Percentiles rank a stretch among this genome's conserved stretches.
Conservation (phyloP, 2,888 invertebrate species). For the Hermaeophaga mercurialis region DNA sequence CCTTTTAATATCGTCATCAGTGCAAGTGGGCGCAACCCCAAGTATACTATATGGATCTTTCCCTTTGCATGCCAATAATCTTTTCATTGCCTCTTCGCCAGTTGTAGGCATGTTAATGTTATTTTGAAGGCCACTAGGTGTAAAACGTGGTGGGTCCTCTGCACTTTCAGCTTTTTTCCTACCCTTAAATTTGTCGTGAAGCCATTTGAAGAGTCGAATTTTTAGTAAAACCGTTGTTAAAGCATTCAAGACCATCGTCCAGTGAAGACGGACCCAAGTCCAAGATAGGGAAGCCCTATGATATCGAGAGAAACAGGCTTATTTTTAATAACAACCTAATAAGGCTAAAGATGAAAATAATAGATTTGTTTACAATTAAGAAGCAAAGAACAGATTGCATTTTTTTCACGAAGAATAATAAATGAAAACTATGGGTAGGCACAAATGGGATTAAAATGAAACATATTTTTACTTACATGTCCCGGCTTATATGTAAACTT, state of each 20-base stretch:
- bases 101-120: slow-evolving; percentile 86
- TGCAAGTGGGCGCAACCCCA: slow-evolving; percentile 82
- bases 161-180: slow-evolving; percentile 49
- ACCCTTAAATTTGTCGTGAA: slow-evolving; percentile 53
- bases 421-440: no score
- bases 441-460: no score
- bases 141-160: slow-evolving; percentile 57
- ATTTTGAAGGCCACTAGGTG: slow-evolving; percentile 64
- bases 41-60: slow-evolving; percentile 88
- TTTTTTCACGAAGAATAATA: no score
- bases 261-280: slow-evolving; percentile 49
- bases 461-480: slow-evolving; percentile 65
- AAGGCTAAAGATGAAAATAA: no score
- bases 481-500: slow-evolving; percentile 73
- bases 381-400: no score
- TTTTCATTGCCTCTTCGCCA: slow-evolving; percentile 93
- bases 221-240: slow-evolving; percentile 46
- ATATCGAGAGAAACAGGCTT: no score
- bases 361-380: no score
- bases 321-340: no score
- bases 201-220: slow-evolving; percentile 51
- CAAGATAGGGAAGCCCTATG: slow-evolving; percentile 50
- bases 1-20: slow-evolving; percentile 92
- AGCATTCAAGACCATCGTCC: slow-evolving; percentile 47
- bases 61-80: slow-evolving; percentile 86